phyloP scores from a whole-genome alignment of 2,113 vertebrate genomes.

The Corythoichthys intestinalis region DNA sequence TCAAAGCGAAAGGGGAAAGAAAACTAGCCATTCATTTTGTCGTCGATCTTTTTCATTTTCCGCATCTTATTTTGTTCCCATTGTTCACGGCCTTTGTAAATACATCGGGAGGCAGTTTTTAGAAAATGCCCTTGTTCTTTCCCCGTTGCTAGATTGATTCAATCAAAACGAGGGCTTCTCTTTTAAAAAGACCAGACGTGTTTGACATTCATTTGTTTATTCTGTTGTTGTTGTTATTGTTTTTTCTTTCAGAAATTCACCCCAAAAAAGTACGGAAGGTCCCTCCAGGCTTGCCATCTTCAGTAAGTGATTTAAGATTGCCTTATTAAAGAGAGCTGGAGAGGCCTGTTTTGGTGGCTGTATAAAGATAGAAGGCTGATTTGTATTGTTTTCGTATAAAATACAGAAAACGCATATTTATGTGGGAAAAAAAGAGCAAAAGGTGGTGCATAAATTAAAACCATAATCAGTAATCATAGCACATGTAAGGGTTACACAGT shows the following conservation, averaged over 20 bases:
- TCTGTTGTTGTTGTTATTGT: constrained; percentile 18
- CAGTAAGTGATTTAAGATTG: constrained; percentile 78
- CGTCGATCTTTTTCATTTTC: constrained; percentile 13
- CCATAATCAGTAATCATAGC: neutral
- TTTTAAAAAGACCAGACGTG: constrained; percentile 15
- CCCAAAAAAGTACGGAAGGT: constrained; percentile 96
- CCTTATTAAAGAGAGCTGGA: neutral
- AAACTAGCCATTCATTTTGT: constrained; percentile 16
- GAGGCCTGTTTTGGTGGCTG: neutral
- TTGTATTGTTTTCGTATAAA: neutral
- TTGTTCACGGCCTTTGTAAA: constrained; percentile 40
- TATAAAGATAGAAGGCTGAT: neutral
- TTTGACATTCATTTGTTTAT: constrained; percentile 28
- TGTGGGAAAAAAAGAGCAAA: neutral
- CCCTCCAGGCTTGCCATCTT: constrained; percentile 93
- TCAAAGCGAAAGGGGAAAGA: constrained; percentile 4
- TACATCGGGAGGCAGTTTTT: constrained; percentile 4
- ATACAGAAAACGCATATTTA: neutral
- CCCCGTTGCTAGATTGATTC: constrained; percentile 24
- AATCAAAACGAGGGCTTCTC: constrained; percentile 12
- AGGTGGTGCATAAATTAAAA: neutral
- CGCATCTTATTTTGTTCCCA: constrained; percentile 18
- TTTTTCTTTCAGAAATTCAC: constrained; percentile 81
- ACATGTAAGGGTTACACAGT: neutral
- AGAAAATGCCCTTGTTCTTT: constrained; percentile 22